Percentiles rank a stretch among this genome's conserved stretches.
These are phyloP conservation scores for Trimorus sp. DNA, from an alignment of 2,888 invertebrate species.

Conservation along the genomic window DNA sequence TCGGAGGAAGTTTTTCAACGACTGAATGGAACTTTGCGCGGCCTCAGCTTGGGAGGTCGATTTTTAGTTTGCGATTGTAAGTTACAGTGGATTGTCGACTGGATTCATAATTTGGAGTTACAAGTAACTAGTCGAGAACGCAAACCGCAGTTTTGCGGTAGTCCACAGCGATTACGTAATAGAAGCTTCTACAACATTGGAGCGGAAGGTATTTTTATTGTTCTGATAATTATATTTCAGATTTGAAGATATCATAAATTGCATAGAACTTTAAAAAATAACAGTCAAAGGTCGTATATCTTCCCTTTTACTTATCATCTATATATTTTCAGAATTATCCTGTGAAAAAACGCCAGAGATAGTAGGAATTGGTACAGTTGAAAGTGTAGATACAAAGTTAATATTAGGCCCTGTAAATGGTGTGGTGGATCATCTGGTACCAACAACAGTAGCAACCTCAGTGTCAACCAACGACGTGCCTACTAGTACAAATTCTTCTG, in stretches of 20 bases:
- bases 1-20: slow-evolving; percentile 90
- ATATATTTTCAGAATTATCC: slow-evolving; percentile 77
- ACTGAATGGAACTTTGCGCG: slow-evolving; percentile 91
- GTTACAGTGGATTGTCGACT: slow-evolving; percentile 93
- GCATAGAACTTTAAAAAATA: too few species aligned
- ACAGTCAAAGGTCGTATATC: too few species aligned
- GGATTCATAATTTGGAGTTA: slow-evolving; percentile 93
- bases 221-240: not conserved
- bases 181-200: slow-evolving; percentile 93
- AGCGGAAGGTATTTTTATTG: slow-evolving; percentile 84
- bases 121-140: slow-evolving; percentile 96
- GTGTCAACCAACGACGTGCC: slow-evolving; percentile 73
- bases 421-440: slow-evolving; percentile 79
- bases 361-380: slow-evolving; percentile 84
- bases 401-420: slow-evolving; percentile 77
- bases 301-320: too few species aligned
- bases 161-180: slow-evolving; percentile 90
- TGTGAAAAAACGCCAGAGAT: slow-evolving; percentile 81
- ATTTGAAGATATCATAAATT: too few species aligned
- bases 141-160: slow-evolving; percentile 96
- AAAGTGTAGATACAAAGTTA: slow-evolving; percentile 82
- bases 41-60: slow-evolving; percentile 93
- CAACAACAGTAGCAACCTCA: slow-evolving; percentile 74
- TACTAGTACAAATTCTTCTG: slow-evolving; percentile 51
- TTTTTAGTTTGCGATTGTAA: slow-evolving; percentile 95